phyloP scores from a whole-genome alignment of 2,113 vertebrate species.

The Amazona vittata region DNA sequence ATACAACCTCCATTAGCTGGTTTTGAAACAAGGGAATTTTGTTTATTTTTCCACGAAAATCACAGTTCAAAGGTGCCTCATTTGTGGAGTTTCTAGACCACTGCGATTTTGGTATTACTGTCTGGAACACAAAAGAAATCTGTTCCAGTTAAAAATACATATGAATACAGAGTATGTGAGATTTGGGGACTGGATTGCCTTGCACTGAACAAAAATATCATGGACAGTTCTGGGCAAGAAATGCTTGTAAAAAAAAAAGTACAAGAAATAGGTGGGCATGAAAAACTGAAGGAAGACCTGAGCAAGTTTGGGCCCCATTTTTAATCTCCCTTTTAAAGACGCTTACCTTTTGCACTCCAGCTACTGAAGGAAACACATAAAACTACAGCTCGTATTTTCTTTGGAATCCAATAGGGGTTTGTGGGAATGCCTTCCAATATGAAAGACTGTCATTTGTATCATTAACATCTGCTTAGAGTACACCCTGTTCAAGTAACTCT shows the following conservation, averaged over 20 bases:
- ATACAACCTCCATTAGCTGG: not conserved
- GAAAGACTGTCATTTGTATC: not conserved
- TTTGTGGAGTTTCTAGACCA: not conserved
- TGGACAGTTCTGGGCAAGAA: not conserved
- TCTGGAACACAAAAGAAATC: not conserved
- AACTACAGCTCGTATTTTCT: not conserved
- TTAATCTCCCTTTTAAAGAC: not conserved
- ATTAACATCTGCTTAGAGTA: not conserved
- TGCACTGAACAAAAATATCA: not conserved
- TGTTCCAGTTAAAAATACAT: not conserved
- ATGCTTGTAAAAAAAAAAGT: not conserved
- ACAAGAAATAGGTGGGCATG: not conserved
- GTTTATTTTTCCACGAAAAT: not conserved
- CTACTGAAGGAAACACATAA: not conserved
- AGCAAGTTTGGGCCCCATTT: not conserved
- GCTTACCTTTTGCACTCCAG: not conserved
- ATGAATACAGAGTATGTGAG: not conserved
- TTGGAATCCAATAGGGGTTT: not conserved
- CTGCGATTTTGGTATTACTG: not conserved
- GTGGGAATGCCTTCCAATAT: not conserved
- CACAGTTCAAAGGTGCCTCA: rapidly evolving
- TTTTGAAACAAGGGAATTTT: not conserved
- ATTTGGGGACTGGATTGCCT: not conserved
- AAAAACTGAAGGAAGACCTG: not conserved
- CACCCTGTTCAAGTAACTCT: not conserved